Conservation (phyloP, 2,888 invertebrate species). For the Phalera bucephala region DNA sequence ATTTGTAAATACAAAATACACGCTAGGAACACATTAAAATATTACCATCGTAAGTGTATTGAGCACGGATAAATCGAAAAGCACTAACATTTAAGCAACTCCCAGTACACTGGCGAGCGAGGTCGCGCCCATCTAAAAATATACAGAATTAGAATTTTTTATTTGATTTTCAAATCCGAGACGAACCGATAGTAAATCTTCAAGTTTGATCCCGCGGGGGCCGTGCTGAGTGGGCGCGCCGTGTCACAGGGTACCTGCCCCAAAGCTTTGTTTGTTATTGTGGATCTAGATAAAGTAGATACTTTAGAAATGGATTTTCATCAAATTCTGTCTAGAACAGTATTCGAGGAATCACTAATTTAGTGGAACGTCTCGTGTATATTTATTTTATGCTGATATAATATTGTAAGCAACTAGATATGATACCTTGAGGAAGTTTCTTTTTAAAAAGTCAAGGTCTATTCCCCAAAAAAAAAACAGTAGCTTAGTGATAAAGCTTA, state of each 20-base stretch:
- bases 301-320: neutral
- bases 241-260: neutral
- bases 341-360: too few species aligned
- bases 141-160: neutral
- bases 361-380: too few species aligned
- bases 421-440: too few species aligned
- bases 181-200: conserved; percentile 8
- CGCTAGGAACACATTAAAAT: too few species aligned
- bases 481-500: too few species aligned
- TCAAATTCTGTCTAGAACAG: too few species aligned
- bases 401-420: too few species aligned
- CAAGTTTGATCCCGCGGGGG: conserved; percentile 6
- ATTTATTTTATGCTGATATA: too few species aligned
- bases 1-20: too few species aligned
- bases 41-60: conserved; percentile 7
- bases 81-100: conserved; percentile 31
- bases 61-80: conserved; percentile 30
- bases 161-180: conserved; percentile 9
- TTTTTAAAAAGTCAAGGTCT: too few species aligned
- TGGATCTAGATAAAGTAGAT: neutral
- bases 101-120: conserved; percentile 18
- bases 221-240: conserved; percentile 3
- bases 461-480: too few species aligned
- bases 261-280: neutral
- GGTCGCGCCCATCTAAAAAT: conserved; percentile 15